Evolutionary conservation across 2,888 invertebrate genomes (phyloP), one percentile per base, ranked within the genome.

Genomic region (Parochlus steinenii): DNA sequence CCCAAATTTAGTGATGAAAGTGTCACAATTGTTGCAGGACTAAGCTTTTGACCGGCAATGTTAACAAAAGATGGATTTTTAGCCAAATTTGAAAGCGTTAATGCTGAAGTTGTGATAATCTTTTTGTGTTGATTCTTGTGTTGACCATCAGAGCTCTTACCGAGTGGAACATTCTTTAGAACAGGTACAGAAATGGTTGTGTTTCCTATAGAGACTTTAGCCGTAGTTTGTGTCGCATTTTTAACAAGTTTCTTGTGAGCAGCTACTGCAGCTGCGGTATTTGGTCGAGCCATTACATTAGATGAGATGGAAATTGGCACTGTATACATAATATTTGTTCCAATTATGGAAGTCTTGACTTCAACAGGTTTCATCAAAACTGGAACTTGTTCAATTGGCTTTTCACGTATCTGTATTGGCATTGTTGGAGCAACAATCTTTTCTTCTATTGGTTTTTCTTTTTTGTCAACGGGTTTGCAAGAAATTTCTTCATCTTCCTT

Each of bases 141-240:
- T 7, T 41, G 35, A 3, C 42, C 32, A 40, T 39, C 28, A 45
- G 42, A 10, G 16, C 24, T 19, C 27, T 42, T 11, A 46, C 44
- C 2, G 39, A 43, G 33, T 24, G 44, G 38, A 17, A 43, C 33
- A 23, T 41, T 44, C 37, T 59, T 58, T 3, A 59, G 37, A 14
- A 37, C 31, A 10, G 59, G 59, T 39, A 59, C 59, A 16, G 59
- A 57, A 38, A 59, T 56, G n/a, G 54, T 58, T 33, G 55, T 55
- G 40, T 57, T 58, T 19, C 58, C 58, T 33, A 58, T 55, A 2
- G 56, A 55, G 3, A 58, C 56, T 44, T 58, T 59, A 28, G 58
- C 69, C 8, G 71, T 70, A 5, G 69, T 66, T 50, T 68, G 69
- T 3, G 67, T 65, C 2, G 67, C 66, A 45, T 69, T 69, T 35